Conservation (phyloP, 2,113 vertebrate species). For the Pelecanoides urinatrix region DNA sequence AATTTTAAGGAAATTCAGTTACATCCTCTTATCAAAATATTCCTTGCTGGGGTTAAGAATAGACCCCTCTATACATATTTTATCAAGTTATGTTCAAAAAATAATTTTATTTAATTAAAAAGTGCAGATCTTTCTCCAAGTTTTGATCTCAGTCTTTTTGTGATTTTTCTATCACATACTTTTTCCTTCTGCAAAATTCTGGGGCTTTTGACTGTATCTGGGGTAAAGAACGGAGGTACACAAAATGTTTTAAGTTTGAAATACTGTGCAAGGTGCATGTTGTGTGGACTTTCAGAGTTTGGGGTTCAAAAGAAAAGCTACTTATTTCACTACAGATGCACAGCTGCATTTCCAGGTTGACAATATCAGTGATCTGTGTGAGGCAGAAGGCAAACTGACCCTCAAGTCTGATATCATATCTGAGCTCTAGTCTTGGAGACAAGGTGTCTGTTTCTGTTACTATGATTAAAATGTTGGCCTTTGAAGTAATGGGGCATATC, state of each 20-base stretch:
- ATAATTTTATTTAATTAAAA: neutral
- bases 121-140: neutral
- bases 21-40: slow-evolving; percentile 47
- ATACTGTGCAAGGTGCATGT: neutral
- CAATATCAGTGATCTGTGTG: neutral
- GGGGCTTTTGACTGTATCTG: neutral
- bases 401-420: neutral
- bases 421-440: neutral
- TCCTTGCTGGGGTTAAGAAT: slow-evolving; percentile 15
- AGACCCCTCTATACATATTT: neutral
- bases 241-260: neutral
- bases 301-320: neutral
- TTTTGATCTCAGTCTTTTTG: neutral
- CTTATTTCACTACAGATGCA: neutral
- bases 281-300: neutral
- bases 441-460: neutral
- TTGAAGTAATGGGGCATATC: neutral
- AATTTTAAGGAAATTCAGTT: slow-evolving; percentile 57
- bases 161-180: neutral
- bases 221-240: neutral
- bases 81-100: neutral
- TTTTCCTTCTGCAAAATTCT: neutral
- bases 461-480: neutral
- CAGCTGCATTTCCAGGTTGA: neutral
- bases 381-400: neutral